A percentile compares a stretch with the other conserved stretches of the same genome.
phyloP scores from a whole-genome alignment of 2,888 invertebrate genomes.

The Ophion ventricosus region DNA sequence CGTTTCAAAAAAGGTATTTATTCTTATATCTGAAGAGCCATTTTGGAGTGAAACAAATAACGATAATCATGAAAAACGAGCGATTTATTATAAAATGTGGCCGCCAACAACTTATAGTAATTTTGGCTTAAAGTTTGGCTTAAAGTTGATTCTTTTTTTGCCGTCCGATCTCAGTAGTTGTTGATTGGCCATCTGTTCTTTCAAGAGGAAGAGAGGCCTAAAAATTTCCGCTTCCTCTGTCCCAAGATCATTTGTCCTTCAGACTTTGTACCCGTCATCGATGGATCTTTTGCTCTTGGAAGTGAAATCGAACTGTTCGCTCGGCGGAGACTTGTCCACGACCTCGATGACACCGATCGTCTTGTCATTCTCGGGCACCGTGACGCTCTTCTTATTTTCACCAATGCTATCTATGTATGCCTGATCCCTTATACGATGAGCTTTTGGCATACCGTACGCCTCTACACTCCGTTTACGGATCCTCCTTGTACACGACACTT shows the following conservation, averaged over 20 bases:
- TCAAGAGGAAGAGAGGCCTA: constrained; percentile 78
- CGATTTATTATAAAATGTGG: no score
- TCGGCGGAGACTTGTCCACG: constrained; percentile 25
- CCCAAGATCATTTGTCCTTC: constrained; percentile 69
- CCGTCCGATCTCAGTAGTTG: constrained; percentile 47
- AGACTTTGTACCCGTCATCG: constrained; percentile 20
- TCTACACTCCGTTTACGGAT: constrained; percentile 67
- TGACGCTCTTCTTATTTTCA: neutral
- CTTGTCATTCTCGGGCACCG: neutral
- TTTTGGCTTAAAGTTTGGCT: no score
- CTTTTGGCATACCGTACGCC: constrained; percentile 73
- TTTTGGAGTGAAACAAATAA: no score
- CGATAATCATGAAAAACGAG: no score
- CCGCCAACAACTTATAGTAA: no score
- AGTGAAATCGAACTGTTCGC: neutral
- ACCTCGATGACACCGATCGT: constrained; percentile 27
- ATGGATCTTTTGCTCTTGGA: constrained; percentile 24
- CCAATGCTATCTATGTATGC: constrained; percentile 68
- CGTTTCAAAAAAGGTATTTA: no score
- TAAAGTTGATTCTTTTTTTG: neutral
- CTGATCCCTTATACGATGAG: constrained; percentile 50
- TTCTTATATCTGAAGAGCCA: no score
- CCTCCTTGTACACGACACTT: neutral
- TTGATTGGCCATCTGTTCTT: constrained; percentile 73
- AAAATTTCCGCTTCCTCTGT: constrained; percentile 78